Conservation (phyloP, 2,888 invertebrate genomes). For the Spicauda simplicius region DNA sequence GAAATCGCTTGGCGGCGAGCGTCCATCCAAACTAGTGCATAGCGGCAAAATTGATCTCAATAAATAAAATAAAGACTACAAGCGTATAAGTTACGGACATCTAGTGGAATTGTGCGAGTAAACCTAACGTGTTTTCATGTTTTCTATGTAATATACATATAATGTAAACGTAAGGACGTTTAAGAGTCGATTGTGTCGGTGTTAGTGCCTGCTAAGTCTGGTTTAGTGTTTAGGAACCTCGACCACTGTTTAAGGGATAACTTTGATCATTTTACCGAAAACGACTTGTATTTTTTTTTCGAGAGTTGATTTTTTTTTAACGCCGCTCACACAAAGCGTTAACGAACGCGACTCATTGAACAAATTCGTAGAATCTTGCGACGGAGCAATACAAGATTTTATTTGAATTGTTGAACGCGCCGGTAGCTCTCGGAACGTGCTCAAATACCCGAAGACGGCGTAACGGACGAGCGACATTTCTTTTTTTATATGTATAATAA, state of each 20-base stretch:
- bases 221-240: conserved; percentile 66
- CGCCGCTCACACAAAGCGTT: conserved; percentile 42
- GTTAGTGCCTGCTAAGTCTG: conserved; percentile 81
- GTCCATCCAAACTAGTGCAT: conserved; percentile 63
- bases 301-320: conserved; percentile 63
- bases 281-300: conserved; percentile 66
- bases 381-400: conserved; percentile 57
- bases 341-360: conserved; percentile 13
- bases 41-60: conserved; percentile 82
- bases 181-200: conserved; percentile 63
- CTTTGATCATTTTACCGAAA: conserved; percentile 73
- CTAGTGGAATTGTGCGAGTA: conserved; percentile 82
- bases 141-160: conserved; percentile 79
- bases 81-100: conserved; percentile 65
- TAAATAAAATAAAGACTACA: conserved; percentile 77
- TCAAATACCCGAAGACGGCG: conserved; percentile 22
- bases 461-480: conserved; percentile 39
- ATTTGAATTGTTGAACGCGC: conserved; percentile 52
- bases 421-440: conserved; percentile 30
- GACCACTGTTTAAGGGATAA: conserved; percentile 68
- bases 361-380: conserved; percentile 65
- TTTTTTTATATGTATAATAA: conserved; percentile 41
- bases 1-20: conserved; percentile 55
- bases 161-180: conserved; percentile 61
- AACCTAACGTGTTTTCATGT: conserved; percentile 70